These are phyloP conservation scores for Cyclargus thomasi DNA, from an alignment of 1,140 invertebrate genomes.

Conservation along the genomic window DNA sequence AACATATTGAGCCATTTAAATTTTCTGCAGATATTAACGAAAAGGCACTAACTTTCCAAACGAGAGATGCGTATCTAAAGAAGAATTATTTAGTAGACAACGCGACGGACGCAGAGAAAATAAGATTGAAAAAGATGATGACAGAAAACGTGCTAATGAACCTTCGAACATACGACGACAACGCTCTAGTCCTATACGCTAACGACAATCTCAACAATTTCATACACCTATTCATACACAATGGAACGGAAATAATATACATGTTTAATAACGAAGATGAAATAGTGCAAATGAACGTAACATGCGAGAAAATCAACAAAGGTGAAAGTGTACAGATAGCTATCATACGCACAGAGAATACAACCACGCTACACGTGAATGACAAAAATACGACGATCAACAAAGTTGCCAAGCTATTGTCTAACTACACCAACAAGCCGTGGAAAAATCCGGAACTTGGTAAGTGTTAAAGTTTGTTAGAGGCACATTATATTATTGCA, in stretches of 20 bases:
- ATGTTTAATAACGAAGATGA: constrained; percentile 88
- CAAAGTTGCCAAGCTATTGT: constrained; percentile 81
- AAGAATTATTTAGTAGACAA: constrained; percentile 83
- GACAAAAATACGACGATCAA: constrained; percentile 83
- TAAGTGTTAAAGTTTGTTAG: constrained; percentile 40
- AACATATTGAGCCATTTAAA: too few relatives aligned
- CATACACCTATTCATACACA: constrained; percentile 89
- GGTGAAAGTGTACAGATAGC: constrained; percentile 91
- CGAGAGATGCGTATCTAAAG: constrained; percentile 84
- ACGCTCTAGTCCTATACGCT: constrained; percentile 90
- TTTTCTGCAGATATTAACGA: constrained; percentile 87
- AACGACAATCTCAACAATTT: constrained; percentile 97
- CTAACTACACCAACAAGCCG: constrained; percentile 86
- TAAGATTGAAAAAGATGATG: constrained; percentile 83
- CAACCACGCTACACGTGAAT: constrained; percentile 89
- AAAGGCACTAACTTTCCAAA: constrained; percentile 92
- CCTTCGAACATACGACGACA: constrained; percentile 88
- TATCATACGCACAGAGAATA: constrained; percentile 82
- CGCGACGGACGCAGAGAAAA: constrained; percentile 77
- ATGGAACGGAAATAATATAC: constrained; percentile 84
- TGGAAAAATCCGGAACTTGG: constrained; percentile 89
- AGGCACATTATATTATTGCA: too few relatives aligned
- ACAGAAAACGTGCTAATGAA: constrained; percentile 88
- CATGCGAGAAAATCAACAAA: constrained; percentile 83
- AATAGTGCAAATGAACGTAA: constrained; percentile 86